Base-by-base conservation (phyloP, 2,888 invertebrate species). In the Campaea margaritaria region DNA sequence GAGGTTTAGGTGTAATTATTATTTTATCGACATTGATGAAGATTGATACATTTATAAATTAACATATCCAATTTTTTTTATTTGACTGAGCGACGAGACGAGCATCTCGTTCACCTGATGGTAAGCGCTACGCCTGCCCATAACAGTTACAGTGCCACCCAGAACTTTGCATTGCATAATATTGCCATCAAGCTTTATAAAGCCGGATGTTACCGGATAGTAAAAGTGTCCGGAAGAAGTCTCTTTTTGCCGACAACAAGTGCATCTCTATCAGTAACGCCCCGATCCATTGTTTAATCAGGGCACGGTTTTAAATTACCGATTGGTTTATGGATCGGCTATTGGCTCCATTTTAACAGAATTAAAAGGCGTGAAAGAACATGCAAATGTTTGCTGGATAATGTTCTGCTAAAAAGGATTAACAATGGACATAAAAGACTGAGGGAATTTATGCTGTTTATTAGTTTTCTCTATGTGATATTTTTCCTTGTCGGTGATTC, bases 211-310 rank as follows among this genome's bases (percentile, higher is more conserved):
- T 31, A 9, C 10, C 31, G 10, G 31, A 10, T 31, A 31, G 11
- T 10, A 11, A 42, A 42, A 12, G 15, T 15, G 31, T 42, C 28
- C 31, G 28, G 31, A 45, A 13, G 14, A 9, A 12, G 7, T 16
- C 2, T 13, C 7, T 12, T 2, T 13, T 49, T 42, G 8, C 46
- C 46, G 49, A 38, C 11, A 27, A 8, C 14, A 62, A 54, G 54
- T 58, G 47, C 43, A 58, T 42, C 52, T 46, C 47, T 50, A 59
- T 44, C 59, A 48, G 36, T 49, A 49, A 27, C 38, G 38, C 60
- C 61, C 61, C 61, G 49, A 60, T 70, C 65, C 72, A 70, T 72
- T 75, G 72, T 75, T 75, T 73, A 74, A 76, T 74, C 71, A 68
- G 70, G 69, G 63, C 61, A 65, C 60, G 52, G 58, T 64, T 60